Base-by-base conservation (phyloP, 2,797 vertebrate genomes). In the Echiichthys vipera region DNA sequence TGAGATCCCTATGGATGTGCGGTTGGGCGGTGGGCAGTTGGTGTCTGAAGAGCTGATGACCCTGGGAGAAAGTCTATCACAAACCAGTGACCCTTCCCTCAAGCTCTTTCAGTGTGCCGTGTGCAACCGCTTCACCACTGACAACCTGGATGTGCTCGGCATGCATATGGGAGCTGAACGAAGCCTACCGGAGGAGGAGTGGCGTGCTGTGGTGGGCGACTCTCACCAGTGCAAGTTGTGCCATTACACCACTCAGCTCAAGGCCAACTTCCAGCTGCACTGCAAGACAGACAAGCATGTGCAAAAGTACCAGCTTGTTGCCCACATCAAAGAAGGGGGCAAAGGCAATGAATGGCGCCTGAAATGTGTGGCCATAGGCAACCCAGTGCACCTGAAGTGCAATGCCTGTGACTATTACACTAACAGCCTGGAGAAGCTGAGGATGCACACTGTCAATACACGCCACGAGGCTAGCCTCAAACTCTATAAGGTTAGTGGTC, bases 341-440 rank as follows among this genome's bases (percentile, higher is more conserved):
- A 98, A 99, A 91, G 96, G 97, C 94, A 99, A 99, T 0, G 97
- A 99, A 80, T 99, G 98, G 98, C 95, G 97, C 65, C 95, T 99
- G 77, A 99, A 99, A 90, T 99, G 98, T 0, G 97, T 99, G 85
- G 98, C 98, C 91, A 99, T 99, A 29, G 98, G 98, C 83, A 99
- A 99, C 83, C 98, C 98, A 0, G 97, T 99, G 84, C 98, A 99
- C 88, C 94, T 99, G 84, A 99, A 99, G 83, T 99, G 98, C 95
- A 99, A 99, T 0, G 98, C 98, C 13, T 99, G 98, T 0, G 98
- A 99, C 95, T 99, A 99, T 91, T 99, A 99, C 92, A 99, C 98
- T 67, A 99, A 99, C 90, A 99, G 98, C 84, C 89, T 99, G 87
- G 98, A 99, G 94, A 99, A 99, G 93, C 95, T 99, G 77, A 95